Percentiles rank a stretch among this genome's conserved stretches.
Conservation (phyloP, 2,797 vertebrate genomes). For the Tinamus major region DNA sequence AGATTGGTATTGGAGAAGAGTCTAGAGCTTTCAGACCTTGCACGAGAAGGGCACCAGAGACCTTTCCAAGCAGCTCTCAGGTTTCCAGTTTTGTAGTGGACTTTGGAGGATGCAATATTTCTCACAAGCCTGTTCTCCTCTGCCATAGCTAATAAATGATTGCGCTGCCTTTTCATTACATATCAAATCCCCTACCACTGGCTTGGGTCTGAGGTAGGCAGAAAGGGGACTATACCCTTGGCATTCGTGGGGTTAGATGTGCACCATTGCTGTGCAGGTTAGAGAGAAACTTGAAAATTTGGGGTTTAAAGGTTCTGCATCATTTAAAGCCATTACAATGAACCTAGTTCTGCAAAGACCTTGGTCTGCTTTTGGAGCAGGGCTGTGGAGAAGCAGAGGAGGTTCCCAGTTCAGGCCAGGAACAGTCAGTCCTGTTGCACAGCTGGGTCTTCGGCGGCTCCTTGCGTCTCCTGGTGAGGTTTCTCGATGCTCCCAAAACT, state of each 20-base stretch:
- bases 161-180: neutral
- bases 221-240: fast-evolving
- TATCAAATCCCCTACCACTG: neutral
- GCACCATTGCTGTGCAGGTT: neutral
- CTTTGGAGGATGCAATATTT: neutral
- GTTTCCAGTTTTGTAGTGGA: neutral
- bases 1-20: fast-evolving
- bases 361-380: neutral
- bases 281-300: neutral
- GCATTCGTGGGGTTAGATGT: fast-evolving
- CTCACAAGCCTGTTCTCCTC: fast-evolving
- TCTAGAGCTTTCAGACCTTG: neutral
- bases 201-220: neutral
- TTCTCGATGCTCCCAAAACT: conserved; percentile 17
- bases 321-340: neutral
- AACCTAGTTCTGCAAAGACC: neutral
- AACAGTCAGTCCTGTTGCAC: neutral
- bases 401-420: neutral
- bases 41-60: neutral
- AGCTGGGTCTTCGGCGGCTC: neutral
- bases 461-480: conserved; percentile 17
- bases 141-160: neutral
- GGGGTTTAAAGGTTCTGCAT: neutral
- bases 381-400: neutral
- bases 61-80: neutral